Evolutionary conservation across 2,888 invertebrate genomes (phyloP).

Genomic region (Drosophila cyrtoloma): DNA sequence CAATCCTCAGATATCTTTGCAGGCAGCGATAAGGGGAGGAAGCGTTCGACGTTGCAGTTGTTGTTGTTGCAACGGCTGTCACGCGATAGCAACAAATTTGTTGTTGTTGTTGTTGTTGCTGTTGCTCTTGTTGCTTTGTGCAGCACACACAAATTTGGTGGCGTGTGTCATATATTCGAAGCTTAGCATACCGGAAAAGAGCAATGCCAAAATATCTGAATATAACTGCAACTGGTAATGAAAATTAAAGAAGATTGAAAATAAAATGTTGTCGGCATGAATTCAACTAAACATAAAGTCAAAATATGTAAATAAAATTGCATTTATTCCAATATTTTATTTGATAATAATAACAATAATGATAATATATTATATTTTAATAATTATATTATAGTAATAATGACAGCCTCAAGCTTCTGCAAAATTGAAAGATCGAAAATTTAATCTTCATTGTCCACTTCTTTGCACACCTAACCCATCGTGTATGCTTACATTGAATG

Average conservation of each 20-base stretch:
- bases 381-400: neutral
- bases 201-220: conserved; percentile 44
- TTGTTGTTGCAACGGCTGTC: conserved; percentile 30
- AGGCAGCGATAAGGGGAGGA: conserved; percentile 9
- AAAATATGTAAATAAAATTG: neutral
- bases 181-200: conserved; percentile 36
- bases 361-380: neutral
- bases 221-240: conserved; percentile 33
- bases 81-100: conserved; percentile 54
- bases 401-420: neutral
- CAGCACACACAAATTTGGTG: conserved; percentile 60
- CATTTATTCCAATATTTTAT: neutral
- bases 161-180: conserved; percentile 73
- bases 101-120: conserved; percentile 9
- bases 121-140: conserved; percentile 25
- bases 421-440: neutral
- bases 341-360: neutral
- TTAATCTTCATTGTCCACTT: neutral
- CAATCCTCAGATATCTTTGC: conserved; percentile 33
- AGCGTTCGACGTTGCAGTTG: conserved; percentile 10
- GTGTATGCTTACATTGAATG: neutral
- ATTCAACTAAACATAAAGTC: neutral
- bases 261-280: neutral
- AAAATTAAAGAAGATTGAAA: conserved; percentile 18
- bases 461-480: neutral